A percentile compares a stretch with the other conserved stretches of the same genome.
These are phyloP conservation scores for Panagrolaimus sp. DNA, from an alignment of 1,140 invertebrate species.

Conservation along the genomic window DNA sequence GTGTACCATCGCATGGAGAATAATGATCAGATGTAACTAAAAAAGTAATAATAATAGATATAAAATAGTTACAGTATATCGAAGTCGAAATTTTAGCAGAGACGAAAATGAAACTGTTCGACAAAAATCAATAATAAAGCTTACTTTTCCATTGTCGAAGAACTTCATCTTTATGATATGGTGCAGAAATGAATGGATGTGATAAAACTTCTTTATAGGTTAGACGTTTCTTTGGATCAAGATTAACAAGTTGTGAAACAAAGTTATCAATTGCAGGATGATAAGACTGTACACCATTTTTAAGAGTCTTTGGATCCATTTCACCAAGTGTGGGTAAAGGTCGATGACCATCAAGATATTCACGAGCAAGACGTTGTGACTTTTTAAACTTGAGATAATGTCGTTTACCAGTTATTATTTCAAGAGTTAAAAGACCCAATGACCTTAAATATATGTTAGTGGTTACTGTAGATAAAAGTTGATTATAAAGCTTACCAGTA, in stretches of 20 bases:
- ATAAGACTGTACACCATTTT: background rate
- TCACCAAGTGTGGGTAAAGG: background rate
- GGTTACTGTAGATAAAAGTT: background rate
- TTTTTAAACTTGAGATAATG: background rate
- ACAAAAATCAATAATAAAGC: background rate
- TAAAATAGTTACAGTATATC: no score
- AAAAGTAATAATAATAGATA: background rate
- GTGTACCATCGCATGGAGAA: background rate
- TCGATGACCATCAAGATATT: background rate
- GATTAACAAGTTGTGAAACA: background rate
- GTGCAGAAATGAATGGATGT: constrained; percentile 2
- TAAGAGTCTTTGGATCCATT: background rate
- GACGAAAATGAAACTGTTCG: no score
- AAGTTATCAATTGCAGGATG: background rate
- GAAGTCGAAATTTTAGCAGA: no score
- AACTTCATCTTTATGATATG: background rate
- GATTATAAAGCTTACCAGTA: no score
- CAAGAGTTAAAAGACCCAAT: background rate
- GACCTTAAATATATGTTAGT: background rate
- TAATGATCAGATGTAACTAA: background rate
- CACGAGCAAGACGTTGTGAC: background rate
- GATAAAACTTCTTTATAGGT: background rate
- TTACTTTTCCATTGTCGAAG: background rate
- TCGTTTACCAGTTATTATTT: constrained; percentile 4
- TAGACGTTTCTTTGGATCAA: background rate